phyloP scores from a whole-genome alignment of 2,888 invertebrate genomes.

The Thysanoteuthis rhombus region DNA sequence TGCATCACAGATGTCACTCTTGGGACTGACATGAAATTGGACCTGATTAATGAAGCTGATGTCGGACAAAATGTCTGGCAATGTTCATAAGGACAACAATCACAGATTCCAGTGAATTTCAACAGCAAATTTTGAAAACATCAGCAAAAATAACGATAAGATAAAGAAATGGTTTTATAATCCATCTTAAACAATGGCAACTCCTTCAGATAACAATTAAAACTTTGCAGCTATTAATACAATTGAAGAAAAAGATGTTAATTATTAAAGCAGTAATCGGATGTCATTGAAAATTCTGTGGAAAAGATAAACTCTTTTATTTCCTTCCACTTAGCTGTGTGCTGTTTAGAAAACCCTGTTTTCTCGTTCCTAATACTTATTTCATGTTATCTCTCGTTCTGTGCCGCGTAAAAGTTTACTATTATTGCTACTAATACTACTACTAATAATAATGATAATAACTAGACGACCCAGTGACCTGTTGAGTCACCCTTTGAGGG shows the following conservation, averaged over 20 bases:
- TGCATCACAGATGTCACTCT: conserved; percentile 86
- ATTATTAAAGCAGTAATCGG: background rate
- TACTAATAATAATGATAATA: too few species aligned
- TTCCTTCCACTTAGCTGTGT: too few species aligned
- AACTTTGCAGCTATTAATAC: background rate
- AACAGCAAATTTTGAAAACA: background rate
- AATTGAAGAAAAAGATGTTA: background rate
- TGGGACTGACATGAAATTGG: conserved; percentile 81
- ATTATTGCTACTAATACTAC: too few species aligned
- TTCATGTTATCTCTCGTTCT: too few species aligned
- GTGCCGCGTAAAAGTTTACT: too few species aligned
- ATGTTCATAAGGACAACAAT: conserved; percentile 45
- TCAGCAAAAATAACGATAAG: background rate
- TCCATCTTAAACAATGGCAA: background rate
- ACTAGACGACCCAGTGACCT: too few species aligned
- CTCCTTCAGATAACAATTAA: background rate
- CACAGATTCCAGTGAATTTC: background rate
- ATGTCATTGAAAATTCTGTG: background rate
- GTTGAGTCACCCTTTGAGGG: too few species aligned
- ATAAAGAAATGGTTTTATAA: background rate
- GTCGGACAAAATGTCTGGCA: conserved; percentile 71
- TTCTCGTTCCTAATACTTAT: too few species aligned
- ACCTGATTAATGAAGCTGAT: conserved; percentile 74
- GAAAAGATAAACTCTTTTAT: background rate
- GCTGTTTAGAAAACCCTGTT: too few species aligned